Base-by-base conservation (phyloP, 2,888 invertebrate species). In the Abrostola tripartita region DNA sequence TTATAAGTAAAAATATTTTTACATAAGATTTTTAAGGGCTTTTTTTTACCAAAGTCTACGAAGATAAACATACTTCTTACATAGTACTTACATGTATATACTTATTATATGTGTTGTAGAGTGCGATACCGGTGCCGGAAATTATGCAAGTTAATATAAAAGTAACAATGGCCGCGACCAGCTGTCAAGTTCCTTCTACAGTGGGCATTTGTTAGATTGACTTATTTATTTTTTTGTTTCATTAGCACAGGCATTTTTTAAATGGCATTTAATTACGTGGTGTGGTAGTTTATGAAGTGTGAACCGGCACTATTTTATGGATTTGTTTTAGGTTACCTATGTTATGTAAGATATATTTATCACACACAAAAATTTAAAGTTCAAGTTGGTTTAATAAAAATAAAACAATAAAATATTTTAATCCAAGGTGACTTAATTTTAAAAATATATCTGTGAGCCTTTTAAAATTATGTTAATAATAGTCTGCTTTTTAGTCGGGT, bases 101-200 rank as follows among this genome's bases (percentile, higher is more conserved):
- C 58, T 52, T 52, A 51, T 53, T 72, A 63, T n/a, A n/a, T 52
- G 11, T 75, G 47, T 58, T 42, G 37, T 71, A 40, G 65, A 65
- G 80, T 77, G 80, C 81, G 66, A 72, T 81, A 78, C 70, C 64
- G 62, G 65, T 61, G 64, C 71, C 74, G 81, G 84, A 78, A 78
- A 84, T 81, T 77, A 78, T 71, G 69, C 66, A 78, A 77, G 72
- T 83, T 69, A 74, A 71, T 75, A 84, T 82, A 84, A 78, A 83
- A 82, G 68, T 78, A 84, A 87, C 85, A 87, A 84, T 85, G 79
- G 66, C 5, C 57, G 63, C 8, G 57, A 67, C 61, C 86, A 87
- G 86, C 87, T 85, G 87, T 79, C 80, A 61, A 0, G 74, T 51
- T 40, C 40, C 71, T 55, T 78, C 83, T 37, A 69, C 65, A 81